These are phyloP conservation scores for Cephus spinipes DNA, from an alignment of 2,888 invertebrate genomes.

Conservation along the genomic window DNA sequence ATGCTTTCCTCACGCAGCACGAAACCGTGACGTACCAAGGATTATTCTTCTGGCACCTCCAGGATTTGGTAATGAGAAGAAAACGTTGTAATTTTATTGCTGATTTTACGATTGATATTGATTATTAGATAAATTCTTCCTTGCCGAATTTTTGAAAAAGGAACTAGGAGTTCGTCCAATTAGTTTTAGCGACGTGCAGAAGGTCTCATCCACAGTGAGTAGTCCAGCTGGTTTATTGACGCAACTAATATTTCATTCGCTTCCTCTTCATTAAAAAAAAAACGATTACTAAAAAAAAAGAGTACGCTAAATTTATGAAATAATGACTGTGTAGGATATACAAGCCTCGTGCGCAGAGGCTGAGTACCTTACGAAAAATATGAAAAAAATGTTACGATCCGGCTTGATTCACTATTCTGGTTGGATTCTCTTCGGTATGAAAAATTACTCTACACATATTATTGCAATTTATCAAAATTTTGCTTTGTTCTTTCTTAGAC, in stretches of 20 bases:
- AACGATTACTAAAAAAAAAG: background rate
- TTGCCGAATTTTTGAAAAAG: constrained; percentile 40
- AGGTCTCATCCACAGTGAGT: constrained; percentile 13
- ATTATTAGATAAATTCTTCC: constrained; percentile 35
- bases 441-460: constrained; percentile 3
- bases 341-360: constrained; percentile 26
- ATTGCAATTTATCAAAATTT: background rate
- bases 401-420: constrained; percentile 56
- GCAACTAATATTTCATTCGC: background rate
- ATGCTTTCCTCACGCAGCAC: constrained; percentile 68
- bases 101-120: background rate
- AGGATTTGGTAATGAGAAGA: constrained; percentile 43
- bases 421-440: constrained; percentile 63
- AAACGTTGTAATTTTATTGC: background rate
- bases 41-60: constrained; percentile 72
- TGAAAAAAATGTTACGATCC: constrained; percentile 55
- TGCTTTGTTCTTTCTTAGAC: constrained; percentile 46
- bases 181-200: constrained; percentile 11
- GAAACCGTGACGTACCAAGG: constrained; percentile 68
- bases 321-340: constrained; percentile 11
- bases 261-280: background rate
- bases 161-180: constrained; percentile 36
- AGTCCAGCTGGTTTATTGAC: background rate
- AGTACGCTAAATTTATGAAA: background rate
- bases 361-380: constrained; percentile 51